These are phyloP conservation scores for Cerastis rubricosa DNA, from an alignment of 2,888 invertebrate genomes.

Conservation along the genomic window DNA sequence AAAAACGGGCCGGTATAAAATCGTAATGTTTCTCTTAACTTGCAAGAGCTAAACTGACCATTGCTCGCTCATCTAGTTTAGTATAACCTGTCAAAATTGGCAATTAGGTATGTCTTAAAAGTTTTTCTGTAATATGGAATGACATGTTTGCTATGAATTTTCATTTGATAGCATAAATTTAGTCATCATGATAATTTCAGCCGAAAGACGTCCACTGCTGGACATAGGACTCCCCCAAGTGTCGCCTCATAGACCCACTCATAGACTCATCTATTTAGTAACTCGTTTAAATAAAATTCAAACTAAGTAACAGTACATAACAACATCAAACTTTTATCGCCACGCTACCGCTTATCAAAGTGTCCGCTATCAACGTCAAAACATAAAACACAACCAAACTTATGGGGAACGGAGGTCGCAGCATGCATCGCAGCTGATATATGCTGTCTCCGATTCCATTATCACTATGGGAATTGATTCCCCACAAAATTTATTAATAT, in stretches of 20 bases:
- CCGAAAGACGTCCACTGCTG: too few relatives aligned
- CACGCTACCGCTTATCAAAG: slow-evolving; percentile 21
- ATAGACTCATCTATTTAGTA: background rate
- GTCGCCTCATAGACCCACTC: too few relatives aligned
- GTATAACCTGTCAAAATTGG: background rate
- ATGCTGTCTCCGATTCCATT: slow-evolving; percentile 72
- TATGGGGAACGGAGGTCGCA: slow-evolving; percentile 68
- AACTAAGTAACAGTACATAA: background rate
- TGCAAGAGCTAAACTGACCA: background rate
- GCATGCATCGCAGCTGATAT: slow-evolving; percentile 70
- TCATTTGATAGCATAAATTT: background rate
- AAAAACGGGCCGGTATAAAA: background rate
- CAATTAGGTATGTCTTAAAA: background rate
- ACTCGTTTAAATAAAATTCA: background rate
- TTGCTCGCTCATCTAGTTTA: background rate
- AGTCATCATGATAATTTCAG: too few relatives aligned
- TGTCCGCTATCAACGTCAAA: slow-evolving; percentile 33
- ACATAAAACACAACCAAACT: slow-evolving; percentile 67
- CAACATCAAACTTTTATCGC: background rate
- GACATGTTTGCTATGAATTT: background rate
- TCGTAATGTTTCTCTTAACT: background rate
- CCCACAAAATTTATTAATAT: slow-evolving; percentile 61
- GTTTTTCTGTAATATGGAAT: background rate
- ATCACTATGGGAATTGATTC: slow-evolving; percentile 67
- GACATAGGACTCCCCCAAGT: too few relatives aligned